Evolutionary conservation across 2,888 invertebrate species (phyloP).

Genomic region (Ectobius pallidus): DNA sequence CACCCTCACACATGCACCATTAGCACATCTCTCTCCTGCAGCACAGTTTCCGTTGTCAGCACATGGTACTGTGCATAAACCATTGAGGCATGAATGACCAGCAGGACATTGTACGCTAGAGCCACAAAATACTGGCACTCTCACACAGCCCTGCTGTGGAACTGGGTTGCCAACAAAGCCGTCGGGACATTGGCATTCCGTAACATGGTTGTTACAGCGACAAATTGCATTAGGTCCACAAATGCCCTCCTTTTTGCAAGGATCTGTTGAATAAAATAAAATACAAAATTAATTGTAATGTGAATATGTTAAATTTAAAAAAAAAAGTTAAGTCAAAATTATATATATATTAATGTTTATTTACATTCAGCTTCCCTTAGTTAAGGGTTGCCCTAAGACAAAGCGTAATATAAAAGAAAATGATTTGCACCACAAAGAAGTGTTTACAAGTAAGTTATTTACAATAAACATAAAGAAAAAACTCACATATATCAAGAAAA

Average conservation of each 20-base stretch:
- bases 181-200: conserved; percentile 79
- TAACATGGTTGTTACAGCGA: conserved; percentile 73
- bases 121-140: conserved; percentile 73
- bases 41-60: conserved; percentile 76
- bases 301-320: conserved; percentile 1
- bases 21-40: conserved; percentile 81
- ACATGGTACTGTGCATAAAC: conserved; percentile 80
- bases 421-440: no score
- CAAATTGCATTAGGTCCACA: conserved; percentile 88
- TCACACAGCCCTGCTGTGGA: conserved; percentile 86
- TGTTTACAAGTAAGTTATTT: no score
- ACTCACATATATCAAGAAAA: no score
- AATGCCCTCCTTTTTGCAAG: conserved; percentile 74
- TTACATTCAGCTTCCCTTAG: no score
- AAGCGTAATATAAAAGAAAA: no score
- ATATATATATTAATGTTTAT: no score
- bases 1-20: conserved; percentile 79
- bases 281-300: no score
- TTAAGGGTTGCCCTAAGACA: no score
- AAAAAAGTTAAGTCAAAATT: no score
- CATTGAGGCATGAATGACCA: conserved; percentile 77
- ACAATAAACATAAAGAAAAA: no score
- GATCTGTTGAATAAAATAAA: no score
- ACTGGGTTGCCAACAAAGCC: conserved; percentile 88
- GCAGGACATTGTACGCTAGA: conserved; percentile 73